Percentiles rank a stretch among this genome's conserved stretches.
Evolutionary conservation across 2,888 invertebrate species (phyloP).

Genomic region (Diarsia brunnea): DNA sequence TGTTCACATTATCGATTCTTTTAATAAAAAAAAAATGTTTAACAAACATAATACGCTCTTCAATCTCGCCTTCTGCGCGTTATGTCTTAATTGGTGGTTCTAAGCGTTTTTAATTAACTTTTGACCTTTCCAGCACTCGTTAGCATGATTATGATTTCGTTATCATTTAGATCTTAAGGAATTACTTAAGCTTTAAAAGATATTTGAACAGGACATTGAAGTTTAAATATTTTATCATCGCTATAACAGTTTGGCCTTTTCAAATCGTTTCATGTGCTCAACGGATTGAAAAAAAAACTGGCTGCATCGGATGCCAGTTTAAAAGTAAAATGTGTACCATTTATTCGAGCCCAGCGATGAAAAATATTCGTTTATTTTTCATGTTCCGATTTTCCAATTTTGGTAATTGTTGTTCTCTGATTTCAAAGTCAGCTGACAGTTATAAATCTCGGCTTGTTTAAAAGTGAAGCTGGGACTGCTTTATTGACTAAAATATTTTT

Average conservation of each 20-base stretch:
- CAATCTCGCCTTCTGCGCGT: neutral
- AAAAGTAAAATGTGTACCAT: slow-evolving; percentile 9
- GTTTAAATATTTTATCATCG: neutral
- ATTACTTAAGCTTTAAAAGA: slow-evolving; percentile 4
- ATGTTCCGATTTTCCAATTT: slow-evolving; percentile 35
- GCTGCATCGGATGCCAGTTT: neutral
- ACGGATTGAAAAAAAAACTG: slow-evolving; percentile 18
- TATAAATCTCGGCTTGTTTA: slow-evolving; percentile 1
- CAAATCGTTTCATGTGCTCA: slow-evolving; percentile 15
- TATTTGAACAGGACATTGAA: slow-evolving; percentile 13
- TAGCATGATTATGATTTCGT: slow-evolving; percentile 34
- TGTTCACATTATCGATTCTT: neutral
- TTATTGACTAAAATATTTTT: neutral
- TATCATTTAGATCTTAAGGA: slow-evolving; percentile 16
- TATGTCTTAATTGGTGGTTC: slow-evolving; percentile 1
- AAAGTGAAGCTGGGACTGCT: neutral
- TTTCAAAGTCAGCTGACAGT: slow-evolving; percentile 34
- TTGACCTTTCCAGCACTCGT: slow-evolving; percentile 28
- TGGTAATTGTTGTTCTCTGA: slow-evolving; percentile 27
- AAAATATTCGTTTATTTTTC: slow-evolving; percentile 26
- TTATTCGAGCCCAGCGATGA: neutral
- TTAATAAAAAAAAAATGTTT: slow-evolving; percentile 31
- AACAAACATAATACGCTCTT: slow-evolving; percentile 19
- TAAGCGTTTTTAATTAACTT: slow-evolving; percentile 40
- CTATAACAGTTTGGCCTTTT: neutral